phyloP scores from a whole-genome alignment of 2,113 vertebrate genomes.

The Mormyrus lacerda region DNA sequence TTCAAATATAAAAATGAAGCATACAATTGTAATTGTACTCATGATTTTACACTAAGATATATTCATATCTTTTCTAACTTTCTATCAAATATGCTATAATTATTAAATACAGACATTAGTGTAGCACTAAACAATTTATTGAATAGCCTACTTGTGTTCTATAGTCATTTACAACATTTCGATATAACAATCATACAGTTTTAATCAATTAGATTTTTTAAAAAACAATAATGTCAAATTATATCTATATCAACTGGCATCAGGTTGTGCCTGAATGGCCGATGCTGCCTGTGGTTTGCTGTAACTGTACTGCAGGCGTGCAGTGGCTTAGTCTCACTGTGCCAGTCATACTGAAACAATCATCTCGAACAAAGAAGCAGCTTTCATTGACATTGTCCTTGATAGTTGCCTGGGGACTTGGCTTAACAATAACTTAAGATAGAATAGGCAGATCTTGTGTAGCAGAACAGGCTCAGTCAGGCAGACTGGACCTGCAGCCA shows the following conservation, averaged over 20 bases:
- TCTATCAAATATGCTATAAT: background rate
- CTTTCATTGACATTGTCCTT: background rate
- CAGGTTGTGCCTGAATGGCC: background rate
- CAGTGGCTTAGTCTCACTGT: background rate
- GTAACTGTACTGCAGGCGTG: background rate
- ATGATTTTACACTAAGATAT: background rate
- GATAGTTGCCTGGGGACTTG: background rate
- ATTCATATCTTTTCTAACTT: background rate
- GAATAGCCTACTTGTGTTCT: background rate
- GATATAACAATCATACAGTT: background rate
- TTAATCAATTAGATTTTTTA: background rate
- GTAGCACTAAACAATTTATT: background rate
- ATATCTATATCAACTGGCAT: background rate
- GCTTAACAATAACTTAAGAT: background rate
- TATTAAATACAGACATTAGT: background rate
- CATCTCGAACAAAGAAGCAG: background rate
- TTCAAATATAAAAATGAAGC: background rate
- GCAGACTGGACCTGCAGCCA: background rate
- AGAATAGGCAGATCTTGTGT: background rate
- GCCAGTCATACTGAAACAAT: background rate
- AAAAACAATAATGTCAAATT: background rate
- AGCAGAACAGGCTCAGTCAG: background rate
- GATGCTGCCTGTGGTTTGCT: background rate
- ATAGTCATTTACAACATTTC: slow-evolving; percentile 1
- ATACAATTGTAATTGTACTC: background rate